These are phyloP conservation scores for Harpagifer antarcticus DNA, from an alignment of 2,797 vertebrate species.

Conservation along the genomic window DNA sequence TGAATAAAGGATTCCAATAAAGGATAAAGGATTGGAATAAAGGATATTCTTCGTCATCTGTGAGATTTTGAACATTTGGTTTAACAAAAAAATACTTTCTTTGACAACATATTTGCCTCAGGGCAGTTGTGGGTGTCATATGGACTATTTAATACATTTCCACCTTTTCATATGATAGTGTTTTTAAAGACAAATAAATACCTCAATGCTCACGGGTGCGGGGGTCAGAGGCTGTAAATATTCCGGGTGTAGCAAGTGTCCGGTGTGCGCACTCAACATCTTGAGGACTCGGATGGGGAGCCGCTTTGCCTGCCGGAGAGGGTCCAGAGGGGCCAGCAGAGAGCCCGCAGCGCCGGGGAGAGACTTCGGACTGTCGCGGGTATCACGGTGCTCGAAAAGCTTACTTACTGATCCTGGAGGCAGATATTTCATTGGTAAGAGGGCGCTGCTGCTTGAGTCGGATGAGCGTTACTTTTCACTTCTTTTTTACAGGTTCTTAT, in stretches of 20 bases:
- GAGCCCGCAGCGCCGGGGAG: slow-evolving; percentile 74
- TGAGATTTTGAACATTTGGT: slow-evolving; percentile 8
- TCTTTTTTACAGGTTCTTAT: slow-evolving; percentile 28
- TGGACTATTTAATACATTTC: not conserved
- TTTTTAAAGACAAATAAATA: slow-evolving; percentile 61
- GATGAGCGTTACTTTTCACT: slow-evolving; percentile 40
- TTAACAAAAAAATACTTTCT: slow-evolving; percentile 20
- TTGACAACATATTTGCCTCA: not conserved
- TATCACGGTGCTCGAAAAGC: slow-evolving; percentile 79
- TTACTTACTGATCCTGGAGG: slow-evolving; percentile 82
- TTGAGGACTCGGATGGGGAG: slow-evolving; percentile 91
- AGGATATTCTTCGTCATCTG: not conserved
- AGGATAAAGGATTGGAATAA: no score
- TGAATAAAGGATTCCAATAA: no score
- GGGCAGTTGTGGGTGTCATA: not conserved
- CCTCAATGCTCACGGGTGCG: slow-evolving; percentile 94
- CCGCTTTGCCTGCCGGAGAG: slow-evolving; percentile 89
- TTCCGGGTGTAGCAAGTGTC: slow-evolving; percentile 94
- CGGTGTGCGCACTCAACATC: slow-evolving; percentile 88
- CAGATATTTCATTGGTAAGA: slow-evolving; percentile 91
- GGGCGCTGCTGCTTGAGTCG: slow-evolving; percentile 58
- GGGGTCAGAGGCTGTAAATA: slow-evolving; percentile 93
- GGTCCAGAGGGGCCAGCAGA: slow-evolving; percentile 88
- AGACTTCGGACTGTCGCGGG: slow-evolving; percentile 37
- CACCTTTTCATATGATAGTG: not conserved